These are phyloP conservation scores for Isurus oxyrinchus DNA, from an alignment of 2,113 vertebrate species.

Conservation along the genomic window DNA sequence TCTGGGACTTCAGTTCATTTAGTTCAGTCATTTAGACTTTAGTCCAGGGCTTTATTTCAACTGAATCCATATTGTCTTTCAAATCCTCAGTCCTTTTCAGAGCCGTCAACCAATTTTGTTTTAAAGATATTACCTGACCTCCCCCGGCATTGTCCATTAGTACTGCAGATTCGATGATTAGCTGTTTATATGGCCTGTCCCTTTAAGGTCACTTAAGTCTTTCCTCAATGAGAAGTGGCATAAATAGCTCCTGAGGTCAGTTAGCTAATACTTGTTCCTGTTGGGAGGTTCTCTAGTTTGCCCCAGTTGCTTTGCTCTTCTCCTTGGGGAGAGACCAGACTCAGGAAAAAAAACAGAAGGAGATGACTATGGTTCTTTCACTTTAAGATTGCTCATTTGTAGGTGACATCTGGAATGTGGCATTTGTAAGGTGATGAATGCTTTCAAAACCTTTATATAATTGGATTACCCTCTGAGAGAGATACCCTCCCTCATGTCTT, in stretches of 20 bases:
- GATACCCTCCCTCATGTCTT: neutral
- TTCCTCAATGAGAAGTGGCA: neutral
- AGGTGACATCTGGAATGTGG: neutral
- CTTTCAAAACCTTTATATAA: neutral
- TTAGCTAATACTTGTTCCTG: too few relatives aligned
- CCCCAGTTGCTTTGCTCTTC: neutral
- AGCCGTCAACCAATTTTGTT: neutral
- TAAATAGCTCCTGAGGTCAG: neutral
- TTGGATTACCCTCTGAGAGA: neutral
- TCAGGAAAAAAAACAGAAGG: neutral
- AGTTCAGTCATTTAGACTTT: too few relatives aligned
- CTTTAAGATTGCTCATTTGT: slow-evolving; percentile 10
- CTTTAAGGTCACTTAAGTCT: neutral
- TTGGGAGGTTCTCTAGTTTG: neutral
- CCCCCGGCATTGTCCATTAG: neutral
- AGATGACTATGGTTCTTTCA: neutral
- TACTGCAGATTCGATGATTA: neutral
- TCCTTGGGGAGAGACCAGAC: neutral
- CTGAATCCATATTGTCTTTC: neutral
- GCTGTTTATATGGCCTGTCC: neutral
- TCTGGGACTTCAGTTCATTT: too few relatives aligned
- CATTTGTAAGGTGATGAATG: neutral
- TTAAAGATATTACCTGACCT: neutral
- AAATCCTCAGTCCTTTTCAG: neutral
- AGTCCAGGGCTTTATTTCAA: too few relatives aligned